Conservation (phyloP, 2,113 vertebrate species). For the Dolichotis patagonum region DNA sequence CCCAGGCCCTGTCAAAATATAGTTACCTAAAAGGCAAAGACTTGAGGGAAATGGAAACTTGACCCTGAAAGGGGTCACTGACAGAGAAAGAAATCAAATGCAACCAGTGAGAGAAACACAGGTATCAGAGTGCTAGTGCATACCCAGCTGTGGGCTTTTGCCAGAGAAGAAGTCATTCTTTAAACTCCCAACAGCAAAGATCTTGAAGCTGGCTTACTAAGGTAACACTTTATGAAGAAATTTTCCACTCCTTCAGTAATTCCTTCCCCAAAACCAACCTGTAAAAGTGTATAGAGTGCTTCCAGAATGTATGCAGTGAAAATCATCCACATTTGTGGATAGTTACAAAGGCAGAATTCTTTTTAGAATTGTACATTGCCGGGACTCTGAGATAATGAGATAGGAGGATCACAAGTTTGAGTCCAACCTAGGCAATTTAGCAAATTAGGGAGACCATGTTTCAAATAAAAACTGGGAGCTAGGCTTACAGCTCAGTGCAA, state of each 20-base stretch:
- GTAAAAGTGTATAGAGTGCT: neutral
- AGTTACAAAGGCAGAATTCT: neutral
- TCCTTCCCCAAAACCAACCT: no score
- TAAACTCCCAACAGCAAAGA: neutral
- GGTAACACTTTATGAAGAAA: neutral
- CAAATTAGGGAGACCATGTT: neutral
- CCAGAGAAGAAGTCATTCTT: neutral
- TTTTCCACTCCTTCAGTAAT: neutral
- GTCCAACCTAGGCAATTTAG: neutral
- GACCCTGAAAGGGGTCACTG: neutral
- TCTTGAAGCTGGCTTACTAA: neutral
- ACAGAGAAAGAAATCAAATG: neutral
- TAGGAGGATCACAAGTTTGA: neutral
- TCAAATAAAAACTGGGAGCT: neutral
- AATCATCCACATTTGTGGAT: neutral
- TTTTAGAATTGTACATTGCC: neutral
- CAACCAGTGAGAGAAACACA: neutral
- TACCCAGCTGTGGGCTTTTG: neutral
- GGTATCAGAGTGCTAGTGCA: neutral
- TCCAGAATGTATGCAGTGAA: neutral
- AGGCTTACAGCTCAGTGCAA: neutral
- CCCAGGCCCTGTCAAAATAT: neutral
- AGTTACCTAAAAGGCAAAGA: neutral
- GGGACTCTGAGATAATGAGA: neutral
- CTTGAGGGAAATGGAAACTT: neutral